Percentiles rank a stretch among this genome's conserved stretches.
These are phyloP conservation scores for Sebastiscus tertius DNA, from an alignment of 2,797 vertebrate genomes.

Conservation along the genomic window DNA sequence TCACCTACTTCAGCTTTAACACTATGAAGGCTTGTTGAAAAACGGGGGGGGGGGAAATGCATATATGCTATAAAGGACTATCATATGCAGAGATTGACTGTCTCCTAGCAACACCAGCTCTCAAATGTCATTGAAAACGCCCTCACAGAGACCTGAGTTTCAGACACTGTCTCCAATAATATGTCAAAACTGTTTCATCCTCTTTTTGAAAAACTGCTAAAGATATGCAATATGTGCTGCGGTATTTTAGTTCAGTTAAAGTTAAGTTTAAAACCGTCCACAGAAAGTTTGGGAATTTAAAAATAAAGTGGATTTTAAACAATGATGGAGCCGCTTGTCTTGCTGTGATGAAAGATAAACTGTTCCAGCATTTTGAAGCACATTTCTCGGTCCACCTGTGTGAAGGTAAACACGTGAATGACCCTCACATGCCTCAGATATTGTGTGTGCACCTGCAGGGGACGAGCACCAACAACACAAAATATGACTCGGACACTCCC, in stretches of 20 bases:
- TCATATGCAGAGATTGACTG: background rate
- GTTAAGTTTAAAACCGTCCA: too few species aligned
- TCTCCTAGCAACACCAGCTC: background rate
- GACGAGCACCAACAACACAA: background rate
- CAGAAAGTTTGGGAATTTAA: too few species aligned
- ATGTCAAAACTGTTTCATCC: background rate
- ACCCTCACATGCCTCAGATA: background rate
- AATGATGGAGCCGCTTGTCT: too few species aligned
- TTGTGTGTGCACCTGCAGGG: background rate
- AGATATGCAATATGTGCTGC: too few species aligned
- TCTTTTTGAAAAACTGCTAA: too few species aligned
- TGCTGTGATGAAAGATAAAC: too few species aligned
- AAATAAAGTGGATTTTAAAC: background rate
- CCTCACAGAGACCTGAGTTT: background rate
- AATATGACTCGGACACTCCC: background rate
- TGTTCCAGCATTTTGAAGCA: background rate
- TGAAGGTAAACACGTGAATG: background rate
- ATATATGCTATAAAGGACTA: background rate
- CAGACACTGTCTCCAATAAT: background rate
- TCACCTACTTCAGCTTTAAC: too few species aligned
- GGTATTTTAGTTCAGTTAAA: too few species aligned
- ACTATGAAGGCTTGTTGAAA: too few species aligned
- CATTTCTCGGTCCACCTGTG: background rate
- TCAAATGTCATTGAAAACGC: background rate
- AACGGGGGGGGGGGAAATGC: fast-evolving